Evolutionary conservation across 1,140 invertebrate species (phyloP).

Genomic region (Cephus cinctus): DNA sequence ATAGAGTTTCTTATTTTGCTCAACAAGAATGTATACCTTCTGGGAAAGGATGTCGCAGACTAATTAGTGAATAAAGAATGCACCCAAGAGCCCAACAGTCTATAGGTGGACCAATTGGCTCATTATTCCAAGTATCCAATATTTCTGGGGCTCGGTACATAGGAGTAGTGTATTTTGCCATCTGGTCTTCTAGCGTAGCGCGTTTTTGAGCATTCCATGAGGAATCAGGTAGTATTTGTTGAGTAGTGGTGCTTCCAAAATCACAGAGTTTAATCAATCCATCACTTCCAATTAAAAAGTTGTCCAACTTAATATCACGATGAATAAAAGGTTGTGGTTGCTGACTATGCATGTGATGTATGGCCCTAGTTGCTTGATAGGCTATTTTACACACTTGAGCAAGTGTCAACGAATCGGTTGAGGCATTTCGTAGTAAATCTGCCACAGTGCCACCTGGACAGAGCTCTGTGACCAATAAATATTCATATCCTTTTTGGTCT

Average conservation of each 20-base stretch:
- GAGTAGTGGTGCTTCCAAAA: constrained; percentile 94
- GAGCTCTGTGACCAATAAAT: constrained; percentile 71
- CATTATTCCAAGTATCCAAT: constrained; percentile 97
- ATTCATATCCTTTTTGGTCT: constrained; percentile 65
- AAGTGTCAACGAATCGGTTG: constrained; percentile 64
- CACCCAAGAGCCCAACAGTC: constrained; percentile 99
- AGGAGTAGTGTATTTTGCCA: constrained; percentile 76
- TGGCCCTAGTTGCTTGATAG: constrained; percentile 86
- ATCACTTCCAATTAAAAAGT: constrained; percentile 72
- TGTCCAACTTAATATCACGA: constrained; percentile 86
- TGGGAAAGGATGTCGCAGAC: constrained; percentile 94
- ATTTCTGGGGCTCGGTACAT: constrained; percentile 95
- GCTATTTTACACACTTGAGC: constrained; percentile 85
- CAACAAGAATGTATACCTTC: too few species aligned
- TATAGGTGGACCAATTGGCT: constrained; percentile 81
- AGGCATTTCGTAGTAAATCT: constrained; percentile 71
- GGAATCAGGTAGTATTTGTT: constrained; percentile 79
- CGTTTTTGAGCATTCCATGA: constrained; percentile 92
- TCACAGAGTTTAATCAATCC: constrained; percentile 96
- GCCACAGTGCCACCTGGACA: constrained; percentile 78
- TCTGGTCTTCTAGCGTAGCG: constrained; percentile 87
- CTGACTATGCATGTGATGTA: constrained; percentile 92
- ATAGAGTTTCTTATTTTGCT: too few species aligned
- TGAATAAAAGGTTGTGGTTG: constrained; percentile 82
- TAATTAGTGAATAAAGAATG: constrained; percentile 90